A percentile compares a stretch with the other conserved stretches of the same genome.
Evolutionary conservation across 1,140 invertebrate species (phyloP).

Genomic region (Gryllus bimaculatus): DNA sequence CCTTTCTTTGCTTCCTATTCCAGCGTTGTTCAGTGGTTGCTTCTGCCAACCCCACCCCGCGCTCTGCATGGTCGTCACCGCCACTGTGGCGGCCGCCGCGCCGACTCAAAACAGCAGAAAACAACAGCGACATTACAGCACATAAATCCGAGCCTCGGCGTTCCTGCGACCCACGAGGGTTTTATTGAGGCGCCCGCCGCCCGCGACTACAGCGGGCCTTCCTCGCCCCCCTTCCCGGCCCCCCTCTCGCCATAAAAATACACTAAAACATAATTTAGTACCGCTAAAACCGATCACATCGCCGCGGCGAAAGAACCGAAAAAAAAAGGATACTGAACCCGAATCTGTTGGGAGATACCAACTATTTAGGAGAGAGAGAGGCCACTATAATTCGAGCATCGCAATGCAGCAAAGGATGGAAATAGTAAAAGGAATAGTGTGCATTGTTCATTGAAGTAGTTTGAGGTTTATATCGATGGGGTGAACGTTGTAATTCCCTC

Average conservation of each 20-base stretch:
- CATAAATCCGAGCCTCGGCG: background rate
- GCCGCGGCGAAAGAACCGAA: background rate
- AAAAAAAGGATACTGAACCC: background rate
- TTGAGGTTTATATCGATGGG: too few species aligned
- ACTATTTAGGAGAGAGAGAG: background rate
- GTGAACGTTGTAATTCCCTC: too few species aligned
- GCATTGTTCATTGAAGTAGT: too few species aligned
- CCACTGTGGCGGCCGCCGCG: too few species aligned
- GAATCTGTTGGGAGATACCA: background rate
- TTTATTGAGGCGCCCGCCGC: background rate
- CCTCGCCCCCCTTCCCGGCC: too few species aligned
- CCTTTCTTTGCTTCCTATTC: too few species aligned
- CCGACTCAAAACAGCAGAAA: background rate
- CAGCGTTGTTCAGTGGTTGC: too few species aligned
- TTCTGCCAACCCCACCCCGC: too few species aligned
- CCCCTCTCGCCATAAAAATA: background rate
- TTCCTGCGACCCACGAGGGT: background rate
- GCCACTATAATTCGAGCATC: background rate
- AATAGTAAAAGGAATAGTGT: too few species aligned
- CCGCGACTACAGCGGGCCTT: background rate
- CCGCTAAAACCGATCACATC: constrained; percentile 3
- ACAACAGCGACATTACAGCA: background rate
- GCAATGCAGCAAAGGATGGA: too few species aligned
- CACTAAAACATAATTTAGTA: constrained; percentile 1
- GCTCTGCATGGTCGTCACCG: too few species aligned